Percentiles rank a stretch among this genome's conserved stretches.
Conservation (phyloP, 2,888 invertebrate genomes). For the Andricus quercusramuli region DNA sequence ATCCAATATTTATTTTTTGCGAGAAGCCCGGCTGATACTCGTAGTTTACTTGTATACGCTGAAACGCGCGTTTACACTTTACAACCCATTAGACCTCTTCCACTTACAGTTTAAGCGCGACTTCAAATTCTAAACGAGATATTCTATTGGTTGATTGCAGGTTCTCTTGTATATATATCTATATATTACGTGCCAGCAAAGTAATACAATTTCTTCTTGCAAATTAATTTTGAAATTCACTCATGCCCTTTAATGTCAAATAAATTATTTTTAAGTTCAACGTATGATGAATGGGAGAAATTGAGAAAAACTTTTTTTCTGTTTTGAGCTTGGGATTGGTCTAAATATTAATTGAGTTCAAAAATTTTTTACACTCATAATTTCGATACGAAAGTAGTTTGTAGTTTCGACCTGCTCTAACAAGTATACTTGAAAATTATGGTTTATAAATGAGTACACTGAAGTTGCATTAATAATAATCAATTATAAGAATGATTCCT, state of each 20-base stretch:
- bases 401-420: no score
- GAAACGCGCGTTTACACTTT: not conserved
- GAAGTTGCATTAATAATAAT: no score
- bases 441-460: no score
- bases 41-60: not conserved
- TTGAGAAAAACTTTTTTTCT: not conserved
- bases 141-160: not conserved
- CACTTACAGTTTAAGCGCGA: not conserved
- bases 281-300: no score
- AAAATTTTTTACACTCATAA: no score
- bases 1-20: not conserved
- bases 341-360: no score
- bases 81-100: not conserved
- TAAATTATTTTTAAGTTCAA: not conserved
- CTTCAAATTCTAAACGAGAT: not conserved
- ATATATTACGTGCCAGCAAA: not conserved
- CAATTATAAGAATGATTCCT: no score
- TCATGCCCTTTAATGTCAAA: not conserved
- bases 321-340: no score
- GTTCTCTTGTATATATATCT: not conserved
- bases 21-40: not conserved
- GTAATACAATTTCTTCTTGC: not conserved
- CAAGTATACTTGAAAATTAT: no score
- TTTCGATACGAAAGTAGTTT: no score
- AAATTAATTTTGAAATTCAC: not conserved